Percentiles rank a stretch among this genome's conserved stretches.
Conservation (phyloP, 2,797 vertebrate species). For the Acrocephalus scirpaceus region DNA sequence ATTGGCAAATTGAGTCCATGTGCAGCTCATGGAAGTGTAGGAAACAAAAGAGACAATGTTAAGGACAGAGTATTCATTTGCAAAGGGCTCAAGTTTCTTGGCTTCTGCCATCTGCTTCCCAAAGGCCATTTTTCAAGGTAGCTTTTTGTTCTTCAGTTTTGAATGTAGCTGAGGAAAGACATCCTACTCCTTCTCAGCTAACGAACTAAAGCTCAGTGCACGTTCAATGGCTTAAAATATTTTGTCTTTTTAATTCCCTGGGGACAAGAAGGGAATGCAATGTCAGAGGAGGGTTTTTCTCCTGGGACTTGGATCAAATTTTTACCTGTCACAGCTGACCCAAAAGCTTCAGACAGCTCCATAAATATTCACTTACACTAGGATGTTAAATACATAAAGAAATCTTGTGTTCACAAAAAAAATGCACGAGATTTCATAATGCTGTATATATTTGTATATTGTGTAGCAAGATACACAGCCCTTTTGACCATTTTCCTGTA, state of each 20-base stretch:
- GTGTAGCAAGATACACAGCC: not conserved
- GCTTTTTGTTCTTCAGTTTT: conserved; percentile 56
- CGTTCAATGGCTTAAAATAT: not conserved
- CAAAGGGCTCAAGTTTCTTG: conserved; percentile 61
- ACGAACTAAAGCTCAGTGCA: not conserved
- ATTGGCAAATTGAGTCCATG: conserved; percentile 4
- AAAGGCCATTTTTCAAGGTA: conserved; percentile 58
- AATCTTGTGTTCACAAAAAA: not conserved
- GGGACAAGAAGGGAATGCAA: not conserved
- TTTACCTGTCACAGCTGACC: not conserved
- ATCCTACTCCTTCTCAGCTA: not conserved
- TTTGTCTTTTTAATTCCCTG: not conserved
- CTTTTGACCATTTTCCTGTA: not conserved
- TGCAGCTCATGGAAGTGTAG: conserved; percentile 40
- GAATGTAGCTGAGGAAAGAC: conserved; percentile 20
- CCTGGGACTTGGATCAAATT: not conserved
- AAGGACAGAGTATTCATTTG: conserved; percentile 60
- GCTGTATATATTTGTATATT: not conserved
- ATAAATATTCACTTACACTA: not conserved
- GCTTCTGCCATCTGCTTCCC: conserved; percentile 55
- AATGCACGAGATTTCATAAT: not conserved
- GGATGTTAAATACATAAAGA: not conserved
- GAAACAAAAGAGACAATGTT: conserved; percentile 65
- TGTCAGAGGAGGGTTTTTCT: not conserved
- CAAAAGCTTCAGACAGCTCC: not conserved